phyloP scores from a whole-genome alignment of 2,113 vertebrate genomes.

The Reinhardtius hippoglossoides region DNA sequence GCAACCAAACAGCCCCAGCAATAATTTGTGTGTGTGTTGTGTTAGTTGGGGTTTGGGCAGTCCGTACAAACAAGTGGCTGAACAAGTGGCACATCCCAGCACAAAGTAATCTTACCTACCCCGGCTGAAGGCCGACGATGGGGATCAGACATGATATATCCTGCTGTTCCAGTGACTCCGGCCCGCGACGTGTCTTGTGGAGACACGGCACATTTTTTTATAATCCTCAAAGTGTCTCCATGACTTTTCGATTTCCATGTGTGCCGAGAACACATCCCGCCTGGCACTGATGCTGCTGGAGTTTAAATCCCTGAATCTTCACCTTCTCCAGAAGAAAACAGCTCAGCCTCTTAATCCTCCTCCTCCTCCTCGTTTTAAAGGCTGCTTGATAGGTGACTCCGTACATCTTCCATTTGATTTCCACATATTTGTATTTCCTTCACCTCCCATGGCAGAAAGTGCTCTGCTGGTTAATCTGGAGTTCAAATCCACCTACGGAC shows the following conservation, averaged over 20 bases:
- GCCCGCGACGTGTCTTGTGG: slow-evolving; percentile 32
- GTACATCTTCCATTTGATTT: slow-evolving; percentile 53
- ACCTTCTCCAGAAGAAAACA: slow-evolving; percentile 64
- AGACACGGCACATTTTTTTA: slow-evolving; percentile 49
- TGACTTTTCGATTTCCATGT: slow-evolving; percentile 68
- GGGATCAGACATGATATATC: slow-evolving; percentile 48
- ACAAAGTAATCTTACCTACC: slow-evolving; percentile 67
- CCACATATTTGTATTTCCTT: slow-evolving; percentile 48
- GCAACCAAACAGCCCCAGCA: background rate
- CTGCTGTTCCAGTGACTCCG: slow-evolving; percentile 44
- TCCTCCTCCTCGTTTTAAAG: slow-evolving; percentile 56
- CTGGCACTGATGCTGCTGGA: slow-evolving; percentile 55
- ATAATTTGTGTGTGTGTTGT: background rate
- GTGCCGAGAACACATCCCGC: slow-evolving; percentile 60
- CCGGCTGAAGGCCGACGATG: slow-evolving; percentile 22
- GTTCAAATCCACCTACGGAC: slow-evolving; percentile 60
- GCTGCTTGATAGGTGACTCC: slow-evolving; percentile 53
- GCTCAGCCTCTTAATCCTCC: slow-evolving; percentile 73
- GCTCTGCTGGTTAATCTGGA: slow-evolving; percentile 54
- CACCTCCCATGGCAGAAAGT: slow-evolving; percentile 35
- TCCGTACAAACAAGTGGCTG: slow-evolving; percentile 39
- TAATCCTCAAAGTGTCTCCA: slow-evolving; percentile 73
- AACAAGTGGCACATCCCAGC: slow-evolving; percentile 44
- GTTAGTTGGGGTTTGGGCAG: background rate
- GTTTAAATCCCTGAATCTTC: slow-evolving; percentile 74